phyloP scores from a whole-genome alignment of 2,113 vertebrate species.

The Emydura subglobosa region DNA sequence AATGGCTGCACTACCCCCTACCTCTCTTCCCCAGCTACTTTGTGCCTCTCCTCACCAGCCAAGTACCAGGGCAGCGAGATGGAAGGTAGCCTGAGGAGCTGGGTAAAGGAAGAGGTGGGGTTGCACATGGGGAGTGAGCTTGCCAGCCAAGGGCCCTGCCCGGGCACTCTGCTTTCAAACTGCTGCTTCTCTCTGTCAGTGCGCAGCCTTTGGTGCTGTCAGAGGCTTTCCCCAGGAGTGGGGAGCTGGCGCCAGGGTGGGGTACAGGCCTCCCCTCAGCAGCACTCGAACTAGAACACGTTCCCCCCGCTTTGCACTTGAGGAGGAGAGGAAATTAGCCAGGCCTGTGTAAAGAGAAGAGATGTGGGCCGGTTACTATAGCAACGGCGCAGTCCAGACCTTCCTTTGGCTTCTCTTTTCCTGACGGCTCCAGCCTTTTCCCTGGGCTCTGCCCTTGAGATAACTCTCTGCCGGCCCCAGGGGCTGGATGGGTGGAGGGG shows the following conservation, averaged over 20 bases:
- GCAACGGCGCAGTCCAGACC: fast-evolving
- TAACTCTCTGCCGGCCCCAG: not conserved
- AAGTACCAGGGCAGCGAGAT: not conserved
- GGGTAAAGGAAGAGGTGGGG: not conserved
- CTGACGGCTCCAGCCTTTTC: not conserved
- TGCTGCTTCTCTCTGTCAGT: not conserved
- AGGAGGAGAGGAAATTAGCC: not conserved
- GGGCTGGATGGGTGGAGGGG: not conserved
- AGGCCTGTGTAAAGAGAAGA: not conserved
- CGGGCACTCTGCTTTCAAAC: not conserved
- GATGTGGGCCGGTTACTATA: not conserved
- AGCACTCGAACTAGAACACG: not conserved
- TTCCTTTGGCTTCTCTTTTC: not conserved
- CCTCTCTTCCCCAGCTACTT: not conserved
- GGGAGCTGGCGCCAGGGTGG: not conserved
- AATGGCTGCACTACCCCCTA: not conserved
- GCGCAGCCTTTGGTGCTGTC: not conserved
- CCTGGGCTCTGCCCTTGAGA: not conserved
- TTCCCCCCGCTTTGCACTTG: not conserved
- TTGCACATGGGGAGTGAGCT: not conserved
- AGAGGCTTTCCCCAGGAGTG: not conserved
- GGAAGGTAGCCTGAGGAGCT: not conserved
- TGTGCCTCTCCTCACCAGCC: not conserved
- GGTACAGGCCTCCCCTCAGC: not conserved
- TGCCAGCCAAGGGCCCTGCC: not conserved